These are phyloP conservation scores for Diplodus puntazzo DNA, from an alignment of 2,797 vertebrate species.

Conservation along the genomic window DNA sequence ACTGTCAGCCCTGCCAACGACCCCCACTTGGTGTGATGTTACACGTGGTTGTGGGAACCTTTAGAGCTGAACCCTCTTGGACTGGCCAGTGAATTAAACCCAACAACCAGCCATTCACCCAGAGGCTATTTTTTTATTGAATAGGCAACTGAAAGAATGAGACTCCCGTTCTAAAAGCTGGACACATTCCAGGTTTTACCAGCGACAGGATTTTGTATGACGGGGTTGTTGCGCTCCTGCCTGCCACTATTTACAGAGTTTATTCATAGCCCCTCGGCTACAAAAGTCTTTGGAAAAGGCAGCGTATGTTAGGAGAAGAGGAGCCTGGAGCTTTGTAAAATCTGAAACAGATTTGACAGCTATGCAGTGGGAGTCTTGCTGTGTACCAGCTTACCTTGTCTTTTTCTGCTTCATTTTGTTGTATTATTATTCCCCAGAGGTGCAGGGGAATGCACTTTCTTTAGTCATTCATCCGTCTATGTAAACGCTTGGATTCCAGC, in stretches of 20 bases:
- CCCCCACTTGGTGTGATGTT: constrained; percentile 86
- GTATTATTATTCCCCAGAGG: constrained; percentile 75
- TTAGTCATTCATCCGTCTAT: constrained; percentile 77
- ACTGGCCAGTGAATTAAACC: constrained; percentile 70
- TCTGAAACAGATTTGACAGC: constrained; percentile 85
- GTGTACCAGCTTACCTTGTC: constrained; percentile 87
- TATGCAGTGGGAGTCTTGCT: constrained; percentile 89
- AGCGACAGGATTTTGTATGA: constrained; percentile 83
- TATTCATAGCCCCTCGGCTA: constrained; percentile 71
- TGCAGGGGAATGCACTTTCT: constrained; percentile 79
- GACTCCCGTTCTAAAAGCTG: constrained; percentile 83
- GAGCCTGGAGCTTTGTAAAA: constrained; percentile 84
- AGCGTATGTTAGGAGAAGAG: constrained; percentile 74
- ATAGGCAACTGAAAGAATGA: constrained; percentile 80
- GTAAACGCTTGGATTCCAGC: constrained; percentile 78
- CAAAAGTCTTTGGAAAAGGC: constrained; percentile 73
- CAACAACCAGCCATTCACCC: constrained; percentile 79
- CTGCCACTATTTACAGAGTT: constrained; percentile 81
- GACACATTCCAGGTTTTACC: constrained; percentile 86
- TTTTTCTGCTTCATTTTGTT: constrained; percentile 85
- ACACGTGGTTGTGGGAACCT: constrained; percentile 48
- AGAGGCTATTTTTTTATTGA: constrained; percentile 88
- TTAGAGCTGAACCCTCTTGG: constrained; percentile 70
- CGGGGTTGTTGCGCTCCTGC: constrained; percentile 72
- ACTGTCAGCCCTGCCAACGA: constrained; percentile 94